Evolutionary conservation across 2,888 invertebrate genomes (phyloP).

Genomic region (Drosophila nr. fundita): DNA sequence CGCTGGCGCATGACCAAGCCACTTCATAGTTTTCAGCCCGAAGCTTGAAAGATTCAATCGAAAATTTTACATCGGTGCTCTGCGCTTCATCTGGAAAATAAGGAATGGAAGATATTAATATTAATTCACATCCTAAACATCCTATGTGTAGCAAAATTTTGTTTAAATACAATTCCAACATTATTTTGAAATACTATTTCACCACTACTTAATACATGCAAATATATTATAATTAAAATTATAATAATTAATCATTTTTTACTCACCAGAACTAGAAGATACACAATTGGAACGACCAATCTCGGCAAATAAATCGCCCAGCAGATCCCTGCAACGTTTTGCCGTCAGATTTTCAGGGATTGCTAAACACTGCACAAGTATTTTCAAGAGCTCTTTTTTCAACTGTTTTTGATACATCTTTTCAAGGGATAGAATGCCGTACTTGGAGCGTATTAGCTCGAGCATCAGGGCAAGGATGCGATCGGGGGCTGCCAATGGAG

Average conservation of each 20-base stretch:
- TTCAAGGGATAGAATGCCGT: not conserved
- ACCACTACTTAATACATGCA: not conserved
- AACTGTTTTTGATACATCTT: not conserved
- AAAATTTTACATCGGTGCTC: slow-evolving; percentile 14
- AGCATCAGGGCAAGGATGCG: slow-evolving; percentile 3
- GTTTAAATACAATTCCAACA: not conserved
- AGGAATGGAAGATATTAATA: not conserved
- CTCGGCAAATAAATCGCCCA: not conserved
- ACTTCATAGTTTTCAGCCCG: slow-evolving; percentile 69
- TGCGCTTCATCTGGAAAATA: not conserved
- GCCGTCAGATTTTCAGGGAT: not conserved
- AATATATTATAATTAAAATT: not conserved
- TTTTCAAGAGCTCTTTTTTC: not conserved
- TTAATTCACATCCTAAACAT: not conserved
- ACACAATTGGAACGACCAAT: not conserved
- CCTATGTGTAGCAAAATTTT: not conserved
- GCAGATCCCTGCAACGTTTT: slow-evolving; percentile 12
- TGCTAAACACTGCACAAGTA: not conserved
- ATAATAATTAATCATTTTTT: not conserved
- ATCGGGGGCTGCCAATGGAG: not conserved
- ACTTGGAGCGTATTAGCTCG: not conserved
- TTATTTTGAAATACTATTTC: not conserved
- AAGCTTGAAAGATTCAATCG: slow-evolving; percentile 15
- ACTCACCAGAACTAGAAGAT: not conserved
- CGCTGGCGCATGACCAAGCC: slow-evolving; percentile 76